Evolutionary conservation across 2,797 vertebrate genomes (phyloP).

Genomic region (Periparus ater): DNA sequence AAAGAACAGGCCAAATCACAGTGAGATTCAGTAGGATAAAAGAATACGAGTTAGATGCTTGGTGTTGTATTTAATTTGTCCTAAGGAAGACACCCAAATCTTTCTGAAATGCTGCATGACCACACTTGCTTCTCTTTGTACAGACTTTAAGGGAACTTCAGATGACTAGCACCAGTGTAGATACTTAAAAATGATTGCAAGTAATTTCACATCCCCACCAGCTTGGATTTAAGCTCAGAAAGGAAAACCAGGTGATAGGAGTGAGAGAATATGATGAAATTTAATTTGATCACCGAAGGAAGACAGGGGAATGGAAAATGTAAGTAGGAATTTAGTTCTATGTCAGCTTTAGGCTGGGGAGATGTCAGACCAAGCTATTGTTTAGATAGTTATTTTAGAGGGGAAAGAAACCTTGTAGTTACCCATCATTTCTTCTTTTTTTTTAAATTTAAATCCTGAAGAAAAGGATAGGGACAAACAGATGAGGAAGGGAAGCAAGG

Average conservation of each 20-base stretch:
- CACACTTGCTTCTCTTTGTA: neutral
- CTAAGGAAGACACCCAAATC: neutral
- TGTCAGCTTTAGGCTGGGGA: neutral
- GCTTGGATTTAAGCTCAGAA: neutral
- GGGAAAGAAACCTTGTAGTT: neutral
- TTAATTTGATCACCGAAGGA: neutral
- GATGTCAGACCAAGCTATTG: neutral
- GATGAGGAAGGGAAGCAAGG: neutral
- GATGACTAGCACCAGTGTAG: neutral
- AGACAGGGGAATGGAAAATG: neutral
- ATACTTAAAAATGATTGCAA: neutral
- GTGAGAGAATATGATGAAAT: neutral
- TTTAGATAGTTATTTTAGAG: neutral
- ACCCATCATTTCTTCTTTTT: fast-evolving
- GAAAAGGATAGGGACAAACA: neutral
- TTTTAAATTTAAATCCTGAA: neutral
- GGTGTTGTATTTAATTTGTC: neutral
- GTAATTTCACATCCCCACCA: neutral
- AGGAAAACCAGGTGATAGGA: neutral
- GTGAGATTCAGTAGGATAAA: neutral
- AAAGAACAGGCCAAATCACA: neutral
- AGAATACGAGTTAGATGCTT: neutral
- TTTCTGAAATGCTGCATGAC: neutral
- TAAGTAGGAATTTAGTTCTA: neutral
- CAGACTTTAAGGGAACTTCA: neutral